Percentiles rank a stretch among this genome's conserved stretches.
phyloP scores from a whole-genome alignment of 2,113 vertebrate species.

The Erpornis zantholeuca region DNA sequence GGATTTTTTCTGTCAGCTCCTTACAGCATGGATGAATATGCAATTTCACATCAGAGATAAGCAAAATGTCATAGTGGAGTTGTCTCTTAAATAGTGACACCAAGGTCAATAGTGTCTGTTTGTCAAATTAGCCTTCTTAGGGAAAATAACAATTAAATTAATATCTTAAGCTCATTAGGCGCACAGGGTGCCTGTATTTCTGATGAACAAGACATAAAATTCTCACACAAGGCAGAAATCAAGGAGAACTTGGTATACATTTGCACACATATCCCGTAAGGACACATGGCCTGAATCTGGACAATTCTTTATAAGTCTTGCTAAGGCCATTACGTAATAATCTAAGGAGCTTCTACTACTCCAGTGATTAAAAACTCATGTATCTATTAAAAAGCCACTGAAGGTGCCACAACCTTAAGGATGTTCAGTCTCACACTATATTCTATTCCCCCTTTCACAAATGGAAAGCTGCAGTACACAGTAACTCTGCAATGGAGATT shows the following conservation, averaged over 20 bases:
- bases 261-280: not conserved
- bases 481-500: not conserved
- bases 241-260: not conserved
- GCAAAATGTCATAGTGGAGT: not conserved
- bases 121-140: not conserved
- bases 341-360: not conserved
- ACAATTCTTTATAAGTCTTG: not conserved
- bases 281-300: not conserved
- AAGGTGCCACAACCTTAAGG: not conserved
- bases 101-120: not conserved
- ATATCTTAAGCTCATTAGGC: not conserved
- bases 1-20: not conserved
- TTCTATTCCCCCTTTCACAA: not conserved
- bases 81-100: not conserved
- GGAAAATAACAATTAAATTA: not conserved
- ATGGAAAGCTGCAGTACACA: not conserved
- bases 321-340: not conserved
- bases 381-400: not conserved
- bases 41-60: not conserved
- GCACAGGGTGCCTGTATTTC: not conserved
- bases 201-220: not conserved
- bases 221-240: not conserved
- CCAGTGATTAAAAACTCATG: not conserved
- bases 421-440: not conserved
- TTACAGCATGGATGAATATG: not conserved